Evolutionary conservation across 2,888 invertebrate genomes (phyloP), one percentile per base, ranked within the genome.

Genomic region (Hypercompe scribonia): DNA sequence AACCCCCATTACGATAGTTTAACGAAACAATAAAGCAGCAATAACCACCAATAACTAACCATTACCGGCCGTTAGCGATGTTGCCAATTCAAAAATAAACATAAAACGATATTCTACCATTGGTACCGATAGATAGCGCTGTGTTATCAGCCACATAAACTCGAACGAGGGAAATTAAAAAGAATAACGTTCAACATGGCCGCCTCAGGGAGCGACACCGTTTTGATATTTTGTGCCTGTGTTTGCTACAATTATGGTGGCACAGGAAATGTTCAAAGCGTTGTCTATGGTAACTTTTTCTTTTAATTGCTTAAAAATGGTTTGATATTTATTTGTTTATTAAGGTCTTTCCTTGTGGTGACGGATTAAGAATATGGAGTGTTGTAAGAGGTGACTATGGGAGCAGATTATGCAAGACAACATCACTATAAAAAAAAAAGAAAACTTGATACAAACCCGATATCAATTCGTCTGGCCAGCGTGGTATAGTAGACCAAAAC

Each of bases 111-210:
- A 85, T 83, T 85, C 81, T 69, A 73, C 73, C 73, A 73, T 61
- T 76, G 36, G 87, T 75, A 77, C 76, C 86, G 83, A 89, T 87
- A 87, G 88, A 89, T 89, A 88, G 86, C 81, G 85, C 82, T 75
- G 84, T 78, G 84, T 80, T 79, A 81, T 88, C 80, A 78, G 80
- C 21, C 66, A 84, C 88, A 91, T 92, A 92, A 92, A 90, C 87
- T 89, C 90, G 86, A 89, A 87, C 88, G 81, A 84, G 81, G 85
- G 87, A 90, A 92, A 92, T 92, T 92, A 92, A 90, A 90, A 87
- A 90, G 90, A 90, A 79, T 87, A 88, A 90, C 90, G 90, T 87
- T 83, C 86, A 85, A 81, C 81, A 84, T 81, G 83, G 79, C 64
- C 70, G 86, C 85, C 83, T 86, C 80, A 77, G 84, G 86, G 74